Conservation (phyloP, 2,113 vertebrate species). For the Myiopsitta monachus region DNA sequence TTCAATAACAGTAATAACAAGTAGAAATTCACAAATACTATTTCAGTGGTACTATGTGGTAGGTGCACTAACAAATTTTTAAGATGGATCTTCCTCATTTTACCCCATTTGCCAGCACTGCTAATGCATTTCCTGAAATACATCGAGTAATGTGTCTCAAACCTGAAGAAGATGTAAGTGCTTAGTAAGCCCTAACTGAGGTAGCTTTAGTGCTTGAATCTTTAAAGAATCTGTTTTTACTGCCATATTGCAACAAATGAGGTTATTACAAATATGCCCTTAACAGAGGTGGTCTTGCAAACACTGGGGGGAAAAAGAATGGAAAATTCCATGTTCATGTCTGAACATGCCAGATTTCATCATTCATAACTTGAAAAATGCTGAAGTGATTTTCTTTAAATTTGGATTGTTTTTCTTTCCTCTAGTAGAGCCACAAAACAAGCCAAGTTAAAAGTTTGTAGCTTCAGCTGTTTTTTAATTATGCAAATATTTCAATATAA, state of each 20-base stretch:
- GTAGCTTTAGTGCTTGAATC: neutral
- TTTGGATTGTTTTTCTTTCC: conserved; percentile 57
- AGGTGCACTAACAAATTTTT: neutral
- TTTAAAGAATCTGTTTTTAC: neutral
- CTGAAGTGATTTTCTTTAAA: conserved; percentile 46
- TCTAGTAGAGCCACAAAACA: conserved; percentile 55
- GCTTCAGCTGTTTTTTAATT: conserved; percentile 65
- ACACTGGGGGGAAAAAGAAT: neutral
- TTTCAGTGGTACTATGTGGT: neutral
- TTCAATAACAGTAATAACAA: neutral
- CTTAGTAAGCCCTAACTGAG: neutral
- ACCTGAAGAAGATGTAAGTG: neutral
- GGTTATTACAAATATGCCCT: conserved; percentile 12
- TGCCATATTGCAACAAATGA: neutral
- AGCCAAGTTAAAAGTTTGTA: conserved; percentile 60
- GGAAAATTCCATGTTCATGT: conserved; percentile 37
- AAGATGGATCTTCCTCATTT: neutral
- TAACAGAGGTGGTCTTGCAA: conserved; percentile 33
- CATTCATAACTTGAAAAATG: conserved; percentile 56
- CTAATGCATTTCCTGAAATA: neutral
- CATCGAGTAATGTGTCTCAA: neutral
- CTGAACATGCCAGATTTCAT: conserved; percentile 50
- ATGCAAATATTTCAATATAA: conserved; percentile 60
- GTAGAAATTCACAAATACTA: neutral
- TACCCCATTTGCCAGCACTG: neutral